These are phyloP conservation scores for Yoshiicerus persimilis DNA, from an alignment of 1,140 invertebrate species.

Conservation along the genomic window DNA sequence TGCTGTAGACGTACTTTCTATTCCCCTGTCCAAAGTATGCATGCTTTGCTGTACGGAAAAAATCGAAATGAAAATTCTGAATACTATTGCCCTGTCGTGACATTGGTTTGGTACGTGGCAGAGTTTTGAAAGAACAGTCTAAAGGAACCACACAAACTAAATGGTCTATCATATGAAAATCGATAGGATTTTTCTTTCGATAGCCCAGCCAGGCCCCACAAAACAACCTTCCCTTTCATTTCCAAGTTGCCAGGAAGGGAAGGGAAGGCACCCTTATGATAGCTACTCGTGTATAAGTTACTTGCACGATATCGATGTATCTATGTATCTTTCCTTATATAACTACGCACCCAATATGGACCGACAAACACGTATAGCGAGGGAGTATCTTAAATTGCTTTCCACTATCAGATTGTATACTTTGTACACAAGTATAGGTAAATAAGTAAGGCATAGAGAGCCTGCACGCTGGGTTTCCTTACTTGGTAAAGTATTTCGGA, in stretches of 20 bases:
- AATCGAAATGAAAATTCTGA: too few relatives aligned
- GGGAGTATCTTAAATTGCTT: background rate
- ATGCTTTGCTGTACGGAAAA: too few relatives aligned
- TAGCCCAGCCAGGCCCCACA: background rate
- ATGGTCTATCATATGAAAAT: background rate
- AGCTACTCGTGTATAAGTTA: background rate
- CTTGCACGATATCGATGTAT: background rate
- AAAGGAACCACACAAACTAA: background rate
- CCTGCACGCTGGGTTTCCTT: too few relatives aligned
- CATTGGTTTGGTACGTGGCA: background rate
- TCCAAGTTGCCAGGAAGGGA: background rate
- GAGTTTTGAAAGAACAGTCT: background rate
- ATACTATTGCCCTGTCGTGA: too few relatives aligned
- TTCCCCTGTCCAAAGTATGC: too few relatives aligned
- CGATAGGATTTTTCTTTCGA: constrained; percentile 5
- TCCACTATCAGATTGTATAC: background rate
- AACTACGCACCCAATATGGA: background rate
- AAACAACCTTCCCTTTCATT: background rate
- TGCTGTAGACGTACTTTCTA: too few relatives aligned
- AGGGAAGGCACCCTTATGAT: background rate
- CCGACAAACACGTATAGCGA: background rate
- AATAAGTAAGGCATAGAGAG: too few relatives aligned
- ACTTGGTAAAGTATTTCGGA: too few relatives aligned
- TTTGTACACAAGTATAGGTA: background rate
- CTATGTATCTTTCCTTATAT: background rate